phyloP scores from a whole-genome alignment of 1,140 invertebrate genomes.

The Drosophila sp. region DNA sequence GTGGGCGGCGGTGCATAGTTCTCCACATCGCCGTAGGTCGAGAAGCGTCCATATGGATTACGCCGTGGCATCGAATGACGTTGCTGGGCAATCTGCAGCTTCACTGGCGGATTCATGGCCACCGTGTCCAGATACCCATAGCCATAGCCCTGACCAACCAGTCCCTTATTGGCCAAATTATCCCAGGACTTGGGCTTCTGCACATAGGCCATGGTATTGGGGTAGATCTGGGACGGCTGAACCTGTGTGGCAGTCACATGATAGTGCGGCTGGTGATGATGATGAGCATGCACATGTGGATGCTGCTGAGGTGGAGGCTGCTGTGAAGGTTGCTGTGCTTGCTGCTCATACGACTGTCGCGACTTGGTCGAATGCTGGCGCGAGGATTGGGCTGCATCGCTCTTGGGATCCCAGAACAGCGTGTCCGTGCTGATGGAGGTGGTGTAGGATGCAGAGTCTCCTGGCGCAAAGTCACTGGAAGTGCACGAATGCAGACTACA shows the following conservation, averaged over 20 bases:
- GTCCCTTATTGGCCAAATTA: slow-evolving; percentile 92
- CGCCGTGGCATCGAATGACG: slow-evolving; percentile 85
- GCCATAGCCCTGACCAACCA: slow-evolving; percentile 92
- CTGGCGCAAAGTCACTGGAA: slow-evolving; percentile 89
- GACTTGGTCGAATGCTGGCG: slow-evolving; percentile 83
- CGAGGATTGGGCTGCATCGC: slow-evolving; percentile 77
- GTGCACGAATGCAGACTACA: slow-evolving; percentile 92
- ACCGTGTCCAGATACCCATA: slow-evolving; percentile 91
- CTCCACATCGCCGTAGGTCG: slow-evolving; percentile 84
- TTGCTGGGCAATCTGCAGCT: slow-evolving; percentile 85
- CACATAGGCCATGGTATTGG: slow-evolving; percentile 86
- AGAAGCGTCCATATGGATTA: slow-evolving; percentile 85
- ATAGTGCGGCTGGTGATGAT: slow-evolving; percentile 73
- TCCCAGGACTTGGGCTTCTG: slow-evolving; percentile 94
- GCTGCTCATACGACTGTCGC: slow-evolving; percentile 80
- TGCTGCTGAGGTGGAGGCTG: slow-evolving; percentile 27
- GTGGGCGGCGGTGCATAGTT: slow-evolving; percentile 84
- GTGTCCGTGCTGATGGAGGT: slow-evolving; percentile 93
- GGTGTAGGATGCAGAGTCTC: slow-evolving; percentile 91
- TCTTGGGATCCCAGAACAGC: slow-evolving; percentile 90
- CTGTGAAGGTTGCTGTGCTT: slow-evolving; percentile 38
- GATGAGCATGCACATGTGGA: slow-evolving; percentile 63
- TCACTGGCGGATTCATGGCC: slow-evolving; percentile 85
- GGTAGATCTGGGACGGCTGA: slow-evolving; percentile 85
- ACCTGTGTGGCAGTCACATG: slow-evolving; percentile 85